Percentiles rank a stretch among this genome's conserved stretches.
phyloP scores from a whole-genome alignment of 2,888 invertebrate species.

The Acleris cristana region DNA sequence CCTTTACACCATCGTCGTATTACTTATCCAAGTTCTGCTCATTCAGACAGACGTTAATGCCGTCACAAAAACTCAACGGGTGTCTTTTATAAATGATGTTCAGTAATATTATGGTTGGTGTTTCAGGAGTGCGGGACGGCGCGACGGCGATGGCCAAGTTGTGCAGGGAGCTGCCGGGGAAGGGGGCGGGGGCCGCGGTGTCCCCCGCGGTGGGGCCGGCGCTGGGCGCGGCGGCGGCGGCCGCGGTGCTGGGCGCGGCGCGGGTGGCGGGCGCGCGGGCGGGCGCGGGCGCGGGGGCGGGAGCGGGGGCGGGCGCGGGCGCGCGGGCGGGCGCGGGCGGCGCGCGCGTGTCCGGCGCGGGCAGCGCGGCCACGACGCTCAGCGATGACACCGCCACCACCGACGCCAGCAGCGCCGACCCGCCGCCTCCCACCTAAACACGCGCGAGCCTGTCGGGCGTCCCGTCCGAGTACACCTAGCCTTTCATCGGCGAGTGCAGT shows the following conservation, averaged over 20 bases:
- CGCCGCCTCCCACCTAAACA: background rate
- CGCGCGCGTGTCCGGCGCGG: background rate
- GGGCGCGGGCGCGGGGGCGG: background rate
- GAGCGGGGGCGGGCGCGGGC: background rate
- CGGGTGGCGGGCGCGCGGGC: slow-evolving; percentile 27
- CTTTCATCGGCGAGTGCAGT: too few species aligned
- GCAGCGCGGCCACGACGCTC: slow-evolving; percentile 2
- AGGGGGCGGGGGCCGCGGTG: slow-evolving; percentile 45
- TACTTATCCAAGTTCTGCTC: too few species aligned
- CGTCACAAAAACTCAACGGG: too few species aligned
- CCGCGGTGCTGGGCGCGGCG: slow-evolving; percentile 8
- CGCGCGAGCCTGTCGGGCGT: too few species aligned
- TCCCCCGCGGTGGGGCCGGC: slow-evolving; percentile 48
- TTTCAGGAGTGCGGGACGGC: slow-evolving; percentile 68
- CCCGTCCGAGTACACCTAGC: too few species aligned
- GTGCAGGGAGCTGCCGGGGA: slow-evolving; percentile 60
- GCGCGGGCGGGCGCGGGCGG: slow-evolving; percentile 33
- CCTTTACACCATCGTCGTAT: too few species aligned
- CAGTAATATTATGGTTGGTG: background rate
- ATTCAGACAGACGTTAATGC: too few species aligned
- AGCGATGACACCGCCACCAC: slow-evolving; percentile 30
- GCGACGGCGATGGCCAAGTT: slow-evolving; percentile 72
- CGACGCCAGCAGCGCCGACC: slow-evolving; percentile 14
- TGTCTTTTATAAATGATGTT: too few species aligned
- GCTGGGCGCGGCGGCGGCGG: slow-evolving; percentile 18